phyloP scores from a whole-genome alignment of 2,888 invertebrate genomes.

The Agriopis marginaria region DNA sequence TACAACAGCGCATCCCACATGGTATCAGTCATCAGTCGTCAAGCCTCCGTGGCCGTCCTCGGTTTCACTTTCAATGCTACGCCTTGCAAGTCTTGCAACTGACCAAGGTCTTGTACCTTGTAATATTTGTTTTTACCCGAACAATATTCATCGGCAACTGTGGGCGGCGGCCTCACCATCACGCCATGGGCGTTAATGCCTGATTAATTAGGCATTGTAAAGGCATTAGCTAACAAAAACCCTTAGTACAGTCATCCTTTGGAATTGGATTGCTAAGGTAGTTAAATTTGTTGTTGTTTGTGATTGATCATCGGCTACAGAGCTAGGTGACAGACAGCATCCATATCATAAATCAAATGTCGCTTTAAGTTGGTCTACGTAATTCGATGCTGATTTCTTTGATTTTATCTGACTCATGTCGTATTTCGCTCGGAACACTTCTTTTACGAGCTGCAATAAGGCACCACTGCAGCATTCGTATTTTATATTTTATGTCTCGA shows the following conservation, averaged over 20 bases:
- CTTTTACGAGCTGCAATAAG: conserved; percentile 34
- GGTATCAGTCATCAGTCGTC: conserved; percentile 27
- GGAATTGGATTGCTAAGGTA: conserved; percentile 1
- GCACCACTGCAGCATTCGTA: conserved; percentile 31
- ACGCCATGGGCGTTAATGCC: conserved; percentile 36
- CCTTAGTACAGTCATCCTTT: conserved; percentile 17
- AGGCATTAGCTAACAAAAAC: conserved; percentile 23
- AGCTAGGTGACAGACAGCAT: background rate
- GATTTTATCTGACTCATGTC: conserved; percentile 11
- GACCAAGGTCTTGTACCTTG: conserved; percentile 48
- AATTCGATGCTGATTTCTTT: background rate
- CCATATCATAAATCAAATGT: conserved; percentile 7
- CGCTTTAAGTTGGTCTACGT: background rate
- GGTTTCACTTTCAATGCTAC: conserved; percentile 51
- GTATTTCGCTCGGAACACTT: conserved; percentile 2
- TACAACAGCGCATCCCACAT: conserved; percentile 41
- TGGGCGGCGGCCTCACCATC: conserved; percentile 39
- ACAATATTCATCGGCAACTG: conserved; percentile 45
- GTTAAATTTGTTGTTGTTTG: conserved; percentile 12
- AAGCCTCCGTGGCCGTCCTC: conserved; percentile 30
- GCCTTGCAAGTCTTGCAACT: conserved; percentile 49
- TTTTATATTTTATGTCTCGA: conserved; percentile 26
- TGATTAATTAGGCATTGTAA: conserved; percentile 33
- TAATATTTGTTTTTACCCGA: conserved; percentile 45
- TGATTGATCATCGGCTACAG: conserved; percentile 13